Evolutionary conservation across 2,797 vertebrate genomes (phyloP).

Genomic region (Ctenopoma multispine): DNA sequence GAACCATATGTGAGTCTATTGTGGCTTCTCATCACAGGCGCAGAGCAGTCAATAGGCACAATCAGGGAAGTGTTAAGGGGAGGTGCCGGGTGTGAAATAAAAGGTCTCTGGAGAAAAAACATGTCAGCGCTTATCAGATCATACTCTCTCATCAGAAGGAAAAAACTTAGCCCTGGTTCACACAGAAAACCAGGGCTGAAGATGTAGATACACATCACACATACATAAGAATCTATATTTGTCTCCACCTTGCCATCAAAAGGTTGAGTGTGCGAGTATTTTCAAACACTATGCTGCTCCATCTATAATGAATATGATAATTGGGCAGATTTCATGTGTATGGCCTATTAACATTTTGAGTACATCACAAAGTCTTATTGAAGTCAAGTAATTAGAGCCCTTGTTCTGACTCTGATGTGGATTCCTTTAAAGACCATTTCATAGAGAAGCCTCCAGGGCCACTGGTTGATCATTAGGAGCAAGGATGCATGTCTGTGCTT

Average conservation of each 20-base stretch:
- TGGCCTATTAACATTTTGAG: slow-evolving; percentile 68
- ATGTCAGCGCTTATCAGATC: slow-evolving; percentile 79
- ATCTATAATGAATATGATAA: slow-evolving; percentile 66
- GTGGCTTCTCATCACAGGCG: slow-evolving; percentile 57
- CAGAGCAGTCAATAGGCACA: slow-evolving; percentile 77
- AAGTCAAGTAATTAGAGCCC: slow-evolving; percentile 70
- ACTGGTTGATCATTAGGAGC: slow-evolving; percentile 74
- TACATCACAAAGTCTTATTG: slow-evolving; percentile 58
- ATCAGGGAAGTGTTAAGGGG: slow-evolving; percentile 75
- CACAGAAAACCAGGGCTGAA: not conserved
- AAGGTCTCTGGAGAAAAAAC: slow-evolving; percentile 78
- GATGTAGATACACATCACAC: slow-evolving; percentile 14
- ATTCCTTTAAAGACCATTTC: slow-evolving; percentile 68
- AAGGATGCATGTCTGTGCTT: slow-evolving; percentile 44
- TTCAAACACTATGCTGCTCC: slow-evolving; percentile 25
- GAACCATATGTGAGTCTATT: slow-evolving; percentile 64
- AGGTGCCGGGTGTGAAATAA: slow-evolving; percentile 79
- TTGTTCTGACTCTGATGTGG: slow-evolving; percentile 65
- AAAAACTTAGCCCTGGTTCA: slow-evolving; percentile 31
- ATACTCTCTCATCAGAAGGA: slow-evolving; percentile 51
- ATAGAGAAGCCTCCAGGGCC: slow-evolving; percentile 58
- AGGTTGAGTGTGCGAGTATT: slow-evolving; percentile 50
- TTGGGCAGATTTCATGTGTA: slow-evolving; percentile 66
- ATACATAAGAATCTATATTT: slow-evolving; percentile 24
- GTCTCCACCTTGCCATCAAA: slow-evolving; percentile 26